Evolutionary conservation across 2,797 vertebrate genomes (phyloP).

Genomic region (Aeoliscus strigatus): DNA sequence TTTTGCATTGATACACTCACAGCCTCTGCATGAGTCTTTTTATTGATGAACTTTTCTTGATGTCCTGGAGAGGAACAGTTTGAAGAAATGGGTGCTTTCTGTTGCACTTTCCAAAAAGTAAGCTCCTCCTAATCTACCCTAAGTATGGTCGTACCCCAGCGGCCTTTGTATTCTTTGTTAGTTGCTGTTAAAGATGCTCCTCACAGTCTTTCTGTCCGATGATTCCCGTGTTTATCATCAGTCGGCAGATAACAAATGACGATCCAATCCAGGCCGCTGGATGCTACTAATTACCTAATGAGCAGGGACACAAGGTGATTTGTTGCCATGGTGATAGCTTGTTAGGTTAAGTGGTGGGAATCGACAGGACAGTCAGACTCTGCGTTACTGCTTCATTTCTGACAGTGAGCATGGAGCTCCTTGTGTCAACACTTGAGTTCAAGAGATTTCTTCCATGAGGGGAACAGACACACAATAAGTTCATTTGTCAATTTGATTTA

Average conservation of each 20-base stretch:
- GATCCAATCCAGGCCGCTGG: slow-evolving; percentile 66
- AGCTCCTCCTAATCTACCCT: slow-evolving; percentile 36
- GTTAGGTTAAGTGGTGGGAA: slow-evolving; percentile 82
- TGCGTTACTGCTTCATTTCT: slow-evolving; percentile 24
- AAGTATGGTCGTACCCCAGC: slow-evolving; percentile 31
- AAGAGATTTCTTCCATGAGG: too few species aligned
- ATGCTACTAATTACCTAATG: slow-evolving; percentile 80
- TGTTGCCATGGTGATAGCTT: slow-evolving; percentile 73
- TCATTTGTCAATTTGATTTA: too few species aligned
- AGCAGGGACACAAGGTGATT: slow-evolving; percentile 75
- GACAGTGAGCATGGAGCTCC: too few species aligned
- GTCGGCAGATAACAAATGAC: slow-evolving; percentile 66
- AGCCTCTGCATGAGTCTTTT: slow-evolving; percentile 1
- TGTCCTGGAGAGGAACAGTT: slow-evolving; percentile 5
- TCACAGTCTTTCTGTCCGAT: slow-evolving; percentile 53
- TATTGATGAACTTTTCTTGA: slow-evolving; percentile 10
- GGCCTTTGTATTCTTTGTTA: slow-evolving; percentile 33
- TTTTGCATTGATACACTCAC: slow-evolving; percentile 55
- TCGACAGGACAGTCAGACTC: slow-evolving; percentile 64
- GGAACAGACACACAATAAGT: too few species aligned
- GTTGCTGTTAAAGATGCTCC: slow-evolving; percentile 26
- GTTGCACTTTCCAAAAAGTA: slow-evolving; percentile 38
- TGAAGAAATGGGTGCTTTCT: slow-evolving; percentile 40
- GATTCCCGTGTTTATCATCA: slow-evolving; percentile 45
- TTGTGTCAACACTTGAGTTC: too few species aligned